Conservation (phyloP, 2,888 invertebrate genomes). For the Microctonus brassicae region DNA sequence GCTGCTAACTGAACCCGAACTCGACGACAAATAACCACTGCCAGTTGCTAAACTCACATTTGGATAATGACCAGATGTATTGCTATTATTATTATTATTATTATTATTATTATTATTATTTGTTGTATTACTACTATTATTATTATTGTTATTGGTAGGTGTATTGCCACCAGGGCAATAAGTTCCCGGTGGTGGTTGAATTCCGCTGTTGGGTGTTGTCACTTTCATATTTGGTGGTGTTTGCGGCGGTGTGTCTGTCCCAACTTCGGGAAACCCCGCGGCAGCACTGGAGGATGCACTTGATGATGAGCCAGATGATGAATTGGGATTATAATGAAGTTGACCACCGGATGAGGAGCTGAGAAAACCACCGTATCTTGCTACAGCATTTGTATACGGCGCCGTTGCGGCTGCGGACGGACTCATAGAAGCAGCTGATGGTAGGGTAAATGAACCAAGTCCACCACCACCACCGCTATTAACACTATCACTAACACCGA, state of each 20-base stretch:
- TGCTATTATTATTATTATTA: constrained; percentile 53
- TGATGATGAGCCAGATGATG: constrained; percentile 62
- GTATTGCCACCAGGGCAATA: constrained; percentile 77
- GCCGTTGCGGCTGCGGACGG: constrained; percentile 68
- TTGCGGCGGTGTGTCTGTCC: constrained; percentile 91
- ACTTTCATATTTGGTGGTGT: constrained; percentile 95
- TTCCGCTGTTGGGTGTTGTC: constrained; percentile 74
- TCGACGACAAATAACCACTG: constrained; percentile 70
- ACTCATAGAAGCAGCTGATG: constrained; percentile 66
- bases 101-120: too few species aligned
- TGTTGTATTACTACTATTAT: constrained; percentile 53
- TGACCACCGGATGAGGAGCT: constrained; percentile 65
- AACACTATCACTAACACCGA: constrained; percentile 44
- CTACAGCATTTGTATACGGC: constrained; percentile 67
- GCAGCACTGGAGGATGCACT: constrained; percentile 78
- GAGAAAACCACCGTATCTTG: constrained; percentile 69
- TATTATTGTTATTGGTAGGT: constrained; percentile 59
- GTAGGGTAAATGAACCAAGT: constrained; percentile 62
- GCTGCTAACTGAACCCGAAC: constrained; percentile 74
- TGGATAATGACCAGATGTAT: constrained; percentile 59
- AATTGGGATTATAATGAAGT: constrained; percentile 65
- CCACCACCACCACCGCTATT: constrained; percentile 48
- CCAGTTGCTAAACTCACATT: constrained; percentile 65
- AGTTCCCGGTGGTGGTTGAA: constrained; percentile 74
- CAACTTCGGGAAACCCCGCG: constrained; percentile 89